Evolutionary conservation across 2,888 invertebrate species (phyloP), one percentile per base, ranked within the genome.

Genomic region (Ectemnius cavifrons): DNA sequence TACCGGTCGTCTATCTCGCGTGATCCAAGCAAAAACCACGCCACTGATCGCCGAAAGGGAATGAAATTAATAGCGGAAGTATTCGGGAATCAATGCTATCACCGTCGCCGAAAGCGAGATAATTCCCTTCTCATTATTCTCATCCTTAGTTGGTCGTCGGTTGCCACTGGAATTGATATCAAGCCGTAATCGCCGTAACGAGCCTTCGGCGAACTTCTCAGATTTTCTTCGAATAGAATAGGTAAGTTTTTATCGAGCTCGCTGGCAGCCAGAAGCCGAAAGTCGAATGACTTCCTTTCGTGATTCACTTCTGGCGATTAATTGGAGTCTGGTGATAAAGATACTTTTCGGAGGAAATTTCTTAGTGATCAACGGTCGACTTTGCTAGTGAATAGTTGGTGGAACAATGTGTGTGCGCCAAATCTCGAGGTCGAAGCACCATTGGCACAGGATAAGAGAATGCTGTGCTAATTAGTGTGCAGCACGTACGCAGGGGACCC

Each of bases 391-490:
- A 59, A n/a, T 56, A 8, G 49, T 49, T 62, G 57, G 20, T 6
- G 37, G 1, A 11, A 37, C 1, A 11, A 37, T 8, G 37, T 6
- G 18, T 52, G 64, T 46, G 63, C 59, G 45, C 73, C 52, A 61
- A 64, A 69, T 57, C 60, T 65, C 63, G 56, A 45, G 27, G 61
- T 14, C 27, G 56, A 11, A 67, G 60, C 45, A 52, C 52, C 66
- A 71, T 80, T 80, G 78, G 68, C 78, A 68, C 60, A 64, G 66
- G 67, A 49, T 62, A 59, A 64, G 46, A 23, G 60, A 59, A 67
- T 75, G 68, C 71, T 64, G 73, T 72, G 78, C 80, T 80, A 81
- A 82, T 81, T 81, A 80, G 60, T 67, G 71, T 52, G 69, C 58
- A 37, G 57, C 14, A 57, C 11, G 45, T 52, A 16, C n/a, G 28